Evolutionary conservation across 2,888 invertebrate species (phyloP), one percentile per base, ranked within the genome.

Genomic region (Coecobrya sp.): DNA sequence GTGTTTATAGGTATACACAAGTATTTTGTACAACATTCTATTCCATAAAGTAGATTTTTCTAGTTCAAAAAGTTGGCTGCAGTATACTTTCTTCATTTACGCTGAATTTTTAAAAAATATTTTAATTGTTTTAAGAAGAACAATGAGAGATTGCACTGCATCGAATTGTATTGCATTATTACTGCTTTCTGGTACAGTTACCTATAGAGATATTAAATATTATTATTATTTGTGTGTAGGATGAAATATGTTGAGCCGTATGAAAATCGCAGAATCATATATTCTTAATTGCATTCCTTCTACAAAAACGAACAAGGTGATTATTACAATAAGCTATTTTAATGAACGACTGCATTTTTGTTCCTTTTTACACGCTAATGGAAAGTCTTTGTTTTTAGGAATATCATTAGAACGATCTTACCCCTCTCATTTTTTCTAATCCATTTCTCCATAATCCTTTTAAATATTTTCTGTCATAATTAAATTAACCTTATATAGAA

Each of bases 401-500:
- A 30, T 13, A 55, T 68, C 10, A 68, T 68, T 68, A 16, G 30
- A 1, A 68, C n/a, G 55, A 68, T 68, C 65, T n/a, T 55, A 68
- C 65, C 27, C 25, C 13, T 27, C 65, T 62, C 25, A 49, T 13
- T 19, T 3, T 49, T 49, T 45, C 13, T 49, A 49, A 49, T 76
- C 76, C 76, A 27, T 62, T 62, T 65, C 42, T 84, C 36, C 45
- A 45, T 84, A 59, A 62, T 62, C 59, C 84, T 59, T 42, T 59
- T 84, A 19, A 19, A 84, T 45, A 84, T 30, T 62, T 19, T 84
- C 16, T 81, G 73, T 79, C 25, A 65, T 84, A 84, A 84, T 84
- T 84, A 84, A 84, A 84, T 84, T 84, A 84, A 84, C 84, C 84
- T 84, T 84, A 62, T 84, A 84, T 84, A 84, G 84, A 42, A 22